These are phyloP conservation scores for Sebastolobus altivelis DNA, from an alignment of 2,797 vertebrate species.

Conservation along the genomic window DNA sequence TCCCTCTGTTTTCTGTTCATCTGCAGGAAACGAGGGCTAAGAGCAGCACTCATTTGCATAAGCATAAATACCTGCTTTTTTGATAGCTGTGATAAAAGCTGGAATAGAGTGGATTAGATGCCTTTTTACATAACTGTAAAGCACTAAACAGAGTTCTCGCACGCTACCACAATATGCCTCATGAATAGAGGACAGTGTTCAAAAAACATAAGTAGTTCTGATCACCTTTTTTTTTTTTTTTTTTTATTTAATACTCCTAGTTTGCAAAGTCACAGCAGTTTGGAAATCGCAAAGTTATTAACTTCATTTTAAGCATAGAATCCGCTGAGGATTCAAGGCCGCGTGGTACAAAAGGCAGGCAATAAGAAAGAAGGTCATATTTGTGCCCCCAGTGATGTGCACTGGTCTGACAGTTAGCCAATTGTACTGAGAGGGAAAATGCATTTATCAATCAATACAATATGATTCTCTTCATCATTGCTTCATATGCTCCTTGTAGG, in stretches of 20 bases:
- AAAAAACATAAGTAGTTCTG: slow-evolving; percentile 38
- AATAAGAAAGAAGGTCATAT: slow-evolving; percentile 78
- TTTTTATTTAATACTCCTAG: slow-evolving; percentile 39
- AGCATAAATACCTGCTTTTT: slow-evolving; percentile 76
- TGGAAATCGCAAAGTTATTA: slow-evolving; percentile 58
- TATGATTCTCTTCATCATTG: slow-evolving; percentile 70
- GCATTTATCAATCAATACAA: slow-evolving; percentile 85
- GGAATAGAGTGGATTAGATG: slow-evolving; percentile 70
- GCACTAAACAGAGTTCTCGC: slow-evolving; percentile 58
- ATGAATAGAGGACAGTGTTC: slow-evolving; percentile 57
- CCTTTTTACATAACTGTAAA: slow-evolving; percentile 65
- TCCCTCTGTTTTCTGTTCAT: slow-evolving; percentile 56
- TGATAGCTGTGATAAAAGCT: slow-evolving; percentile 77
- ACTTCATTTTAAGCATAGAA: slow-evolving; percentile 48
- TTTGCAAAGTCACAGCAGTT: slow-evolving; percentile 43
- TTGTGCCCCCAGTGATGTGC: slow-evolving; percentile 75
- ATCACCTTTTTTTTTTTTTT: slow-evolving; percentile 36
- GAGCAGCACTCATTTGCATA: slow-evolving; percentile 70
- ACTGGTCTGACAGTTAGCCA: slow-evolving; percentile 83
- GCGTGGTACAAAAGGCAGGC: slow-evolving; percentile 50
- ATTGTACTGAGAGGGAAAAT: slow-evolving; percentile 81
- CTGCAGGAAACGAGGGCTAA: slow-evolving; percentile 57
- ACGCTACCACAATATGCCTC: slow-evolving; percentile 54
- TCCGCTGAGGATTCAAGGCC: slow-evolving; percentile 50
- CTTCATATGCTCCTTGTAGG: slow-evolving; percentile 79